A percentile compares a stretch with the other conserved stretches of the same genome.
Evolutionary conservation across 2,797 vertebrate species (phyloP).

Genomic region (Pteropus rufus): DNA sequence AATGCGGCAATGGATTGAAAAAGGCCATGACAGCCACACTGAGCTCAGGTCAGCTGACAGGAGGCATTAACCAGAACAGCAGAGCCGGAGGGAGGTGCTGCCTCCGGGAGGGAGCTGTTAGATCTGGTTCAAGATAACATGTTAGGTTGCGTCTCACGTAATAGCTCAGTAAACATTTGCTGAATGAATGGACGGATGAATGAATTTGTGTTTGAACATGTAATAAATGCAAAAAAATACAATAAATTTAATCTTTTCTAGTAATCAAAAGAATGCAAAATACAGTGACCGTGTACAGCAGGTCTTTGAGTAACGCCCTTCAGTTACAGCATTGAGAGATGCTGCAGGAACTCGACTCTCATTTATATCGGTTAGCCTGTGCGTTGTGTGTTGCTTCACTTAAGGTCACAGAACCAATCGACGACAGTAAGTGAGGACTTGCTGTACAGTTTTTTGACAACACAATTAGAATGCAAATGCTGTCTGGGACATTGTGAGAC

Average conservation of each 20-base stretch:
- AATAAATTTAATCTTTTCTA: not conserved
- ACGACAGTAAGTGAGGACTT: not conserved
- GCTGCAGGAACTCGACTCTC: not conserved
- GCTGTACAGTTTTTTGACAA: not conserved
- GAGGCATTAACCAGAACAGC: not conserved
- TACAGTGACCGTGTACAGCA: no score
- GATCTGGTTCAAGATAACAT: not conserved
- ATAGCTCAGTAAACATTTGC: not conserved
- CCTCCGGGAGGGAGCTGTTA: not conserved
- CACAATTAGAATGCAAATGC: not conserved
- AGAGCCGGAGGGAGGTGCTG: not conserved
- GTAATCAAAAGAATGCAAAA: not conserved
- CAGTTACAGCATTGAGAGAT: not conserved
- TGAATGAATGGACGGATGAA: not conserved
- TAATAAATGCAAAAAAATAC: not conserved
- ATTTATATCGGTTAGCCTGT: not conserved
- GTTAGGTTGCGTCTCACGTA: not conserved
- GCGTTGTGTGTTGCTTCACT: not conserved
- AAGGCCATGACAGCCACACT: fast-evolving
- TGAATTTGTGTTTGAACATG: not conserved
- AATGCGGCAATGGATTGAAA: not conserved
- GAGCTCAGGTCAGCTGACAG: not conserved
- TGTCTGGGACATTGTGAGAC: not conserved
- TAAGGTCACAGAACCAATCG: not conserved
- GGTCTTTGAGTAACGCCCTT: not conserved